Percentiles rank a stretch among this genome's conserved stretches.
Conservation (phyloP, 1,140 invertebrate genomes). For the Drosophila subpulchrella region DNA sequence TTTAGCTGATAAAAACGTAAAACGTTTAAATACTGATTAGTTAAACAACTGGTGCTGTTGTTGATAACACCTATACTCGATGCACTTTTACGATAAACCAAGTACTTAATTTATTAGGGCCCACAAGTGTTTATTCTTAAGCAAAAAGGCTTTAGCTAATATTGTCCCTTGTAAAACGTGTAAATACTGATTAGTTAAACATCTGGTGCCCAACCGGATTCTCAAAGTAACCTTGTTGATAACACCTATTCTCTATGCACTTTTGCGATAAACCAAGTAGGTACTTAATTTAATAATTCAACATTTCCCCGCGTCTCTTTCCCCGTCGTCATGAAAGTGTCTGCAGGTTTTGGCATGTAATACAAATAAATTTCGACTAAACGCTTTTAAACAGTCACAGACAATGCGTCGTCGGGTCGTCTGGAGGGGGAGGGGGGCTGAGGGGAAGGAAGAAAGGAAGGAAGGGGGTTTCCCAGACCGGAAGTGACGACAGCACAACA, state of each 20-base stretch:
- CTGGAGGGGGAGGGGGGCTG: background rate
- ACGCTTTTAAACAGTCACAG: conserved; percentile 67
- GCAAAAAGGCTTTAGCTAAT: too few relatives aligned
- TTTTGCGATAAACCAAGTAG: conserved; percentile 1
- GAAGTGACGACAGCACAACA: conserved; percentile 47
- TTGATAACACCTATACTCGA: too few relatives aligned
- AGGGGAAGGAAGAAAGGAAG: background rate
- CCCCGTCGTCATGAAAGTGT: conserved; percentile 7
- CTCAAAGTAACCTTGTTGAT: too few relatives aligned
- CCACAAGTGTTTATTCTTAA: too few relatives aligned
- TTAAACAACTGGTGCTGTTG: background rate
- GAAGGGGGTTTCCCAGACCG: conserved; percentile 31
- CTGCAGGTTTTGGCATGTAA: conserved; percentile 51
- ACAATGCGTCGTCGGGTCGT: conserved; percentile 37
- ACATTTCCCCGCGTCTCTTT: background rate
- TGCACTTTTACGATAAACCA: background rate
- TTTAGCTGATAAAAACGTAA: background rate
- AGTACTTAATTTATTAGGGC: background rate
- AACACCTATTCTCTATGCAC: too few relatives aligned
- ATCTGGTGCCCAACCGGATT: background rate
- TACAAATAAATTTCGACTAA: conserved; percentile 72
- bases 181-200: background rate
- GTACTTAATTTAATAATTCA: conserved; percentile 70
- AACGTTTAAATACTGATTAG: background rate
- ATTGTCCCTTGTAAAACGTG: background rate